A percentile compares a stretch with the other conserved stretches of the same genome.
Conservation (phyloP, 2,888 invertebrate genomes). For the Spodoptera picta region DNA sequence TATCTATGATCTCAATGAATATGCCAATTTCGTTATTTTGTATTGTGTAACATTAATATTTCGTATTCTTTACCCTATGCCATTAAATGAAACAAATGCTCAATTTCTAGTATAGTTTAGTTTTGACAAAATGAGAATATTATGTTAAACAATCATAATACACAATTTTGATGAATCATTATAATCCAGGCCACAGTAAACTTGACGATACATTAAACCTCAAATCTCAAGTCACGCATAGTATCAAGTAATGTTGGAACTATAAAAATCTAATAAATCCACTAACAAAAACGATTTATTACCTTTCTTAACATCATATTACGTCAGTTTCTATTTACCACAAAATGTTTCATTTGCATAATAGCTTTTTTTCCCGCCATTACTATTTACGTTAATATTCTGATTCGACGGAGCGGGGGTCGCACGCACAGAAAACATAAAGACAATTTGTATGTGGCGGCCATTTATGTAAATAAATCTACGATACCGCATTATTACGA, state of each 20-base stretch:
- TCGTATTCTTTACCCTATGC: conserved; percentile 40
- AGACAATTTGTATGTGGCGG: conserved; percentile 86
- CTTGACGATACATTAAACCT: conserved; percentile 35
- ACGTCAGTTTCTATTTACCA: conserved; percentile 87
- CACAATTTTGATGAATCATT: conserved; percentile 18
- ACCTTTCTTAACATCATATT: conserved; percentile 81
- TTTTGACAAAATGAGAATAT: neutral
- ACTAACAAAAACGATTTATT: conserved; percentile 82
- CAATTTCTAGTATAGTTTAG: neutral
- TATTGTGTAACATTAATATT: conserved; percentile 57
- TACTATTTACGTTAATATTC: conserved; percentile 88
- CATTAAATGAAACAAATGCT: conserved; percentile 17
- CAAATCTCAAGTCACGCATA: conserved; percentile 67
- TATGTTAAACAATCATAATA: conserved; percentile 7
- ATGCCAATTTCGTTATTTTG: conserved; percentile 77
- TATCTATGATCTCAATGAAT: conserved; percentile 86
- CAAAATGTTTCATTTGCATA: conserved; percentile 88
- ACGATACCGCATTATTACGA: conserved; percentile 83
- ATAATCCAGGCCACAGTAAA: conserved; percentile 15
- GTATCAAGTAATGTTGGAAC: conserved; percentile 56
- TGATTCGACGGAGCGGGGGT: conserved; percentile 84
- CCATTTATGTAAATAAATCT: conserved; percentile 88
- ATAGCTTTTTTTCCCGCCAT: conserved; percentile 87
- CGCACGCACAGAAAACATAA: conserved; percentile 88
- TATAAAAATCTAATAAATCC: conserved; percentile 76